phyloP scores from a whole-genome alignment of 1,140 invertebrate species.

The Zaprionus tsacasi region DNA sequence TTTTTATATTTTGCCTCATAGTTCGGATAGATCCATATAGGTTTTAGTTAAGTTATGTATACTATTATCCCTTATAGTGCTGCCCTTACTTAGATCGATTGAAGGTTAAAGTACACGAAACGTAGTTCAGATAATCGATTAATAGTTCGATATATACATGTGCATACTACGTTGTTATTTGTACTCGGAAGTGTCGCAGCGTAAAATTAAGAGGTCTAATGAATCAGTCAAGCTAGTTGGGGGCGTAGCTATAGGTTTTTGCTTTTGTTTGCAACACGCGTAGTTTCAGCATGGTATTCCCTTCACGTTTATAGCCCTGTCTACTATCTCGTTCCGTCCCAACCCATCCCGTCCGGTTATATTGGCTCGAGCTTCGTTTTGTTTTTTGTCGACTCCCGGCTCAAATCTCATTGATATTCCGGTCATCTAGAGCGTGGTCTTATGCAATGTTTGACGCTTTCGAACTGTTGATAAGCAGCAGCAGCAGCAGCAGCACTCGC shows the following conservation, averaged over 20 bases:
- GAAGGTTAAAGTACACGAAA: conserved; percentile 63
- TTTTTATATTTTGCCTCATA: no score
- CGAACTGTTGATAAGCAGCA: conserved; percentile 38
- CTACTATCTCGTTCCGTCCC: background rate
- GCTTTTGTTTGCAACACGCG: conserved; percentile 29
- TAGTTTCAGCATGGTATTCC: conserved; percentile 12
- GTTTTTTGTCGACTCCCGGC: background rate
- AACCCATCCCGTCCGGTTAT: background rate
- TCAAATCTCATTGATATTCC: conserved; percentile 72
- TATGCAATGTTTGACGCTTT: conserved; percentile 52
- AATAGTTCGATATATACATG: conserved; percentile 27
- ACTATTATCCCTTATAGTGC: background rate
- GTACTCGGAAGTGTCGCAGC: conserved; percentile 61
- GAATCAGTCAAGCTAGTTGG: conserved; percentile 45
- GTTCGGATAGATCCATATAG: no score
- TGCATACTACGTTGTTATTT: background rate
- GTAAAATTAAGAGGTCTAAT: conserved; percentile 43
- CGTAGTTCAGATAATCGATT: conserved; percentile 8
- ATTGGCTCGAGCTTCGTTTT: background rate
- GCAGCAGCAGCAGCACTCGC: background rate
- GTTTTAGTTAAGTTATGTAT: no score
- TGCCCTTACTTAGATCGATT: conserved; percentile 5
- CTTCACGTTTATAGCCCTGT: conserved; percentile 1
- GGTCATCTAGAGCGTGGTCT: conserved; percentile 42
- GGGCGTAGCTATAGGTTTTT: conserved; percentile 7